These are phyloP conservation scores for Thecophora atra DNA, from an alignment of 2,888 invertebrate species.

Conservation along the genomic window DNA sequence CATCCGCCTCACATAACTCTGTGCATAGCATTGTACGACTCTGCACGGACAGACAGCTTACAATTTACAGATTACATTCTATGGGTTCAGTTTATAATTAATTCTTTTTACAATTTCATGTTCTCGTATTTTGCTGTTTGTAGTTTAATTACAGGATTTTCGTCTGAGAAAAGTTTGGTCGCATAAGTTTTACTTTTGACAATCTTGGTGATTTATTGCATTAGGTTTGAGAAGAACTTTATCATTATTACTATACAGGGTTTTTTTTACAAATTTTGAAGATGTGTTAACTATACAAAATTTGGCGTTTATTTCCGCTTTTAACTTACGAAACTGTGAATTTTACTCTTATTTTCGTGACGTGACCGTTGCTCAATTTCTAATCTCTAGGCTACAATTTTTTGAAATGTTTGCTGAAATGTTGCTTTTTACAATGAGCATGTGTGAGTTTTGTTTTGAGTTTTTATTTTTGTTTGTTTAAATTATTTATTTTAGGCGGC, in stretches of 20 bases:
- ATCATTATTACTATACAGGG: too few species aligned
- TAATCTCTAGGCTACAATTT: too few species aligned
- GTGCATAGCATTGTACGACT: not conserved
- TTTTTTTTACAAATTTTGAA: too few species aligned
- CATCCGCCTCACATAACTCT: not conserved
- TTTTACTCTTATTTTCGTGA: too few species aligned
- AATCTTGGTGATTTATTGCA: constrained; percentile 2
- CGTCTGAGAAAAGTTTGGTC: not conserved
- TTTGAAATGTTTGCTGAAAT: too few species aligned
- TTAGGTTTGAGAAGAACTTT: constrained; percentile 3
- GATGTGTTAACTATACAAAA: too few species aligned
- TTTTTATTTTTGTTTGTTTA: not conserved
- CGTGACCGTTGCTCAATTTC: too few species aligned
- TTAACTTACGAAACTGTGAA: too few species aligned
- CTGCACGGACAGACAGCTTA: too few species aligned
- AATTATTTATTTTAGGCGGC: not conserved
- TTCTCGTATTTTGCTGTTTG: not conserved
- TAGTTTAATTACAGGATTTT: not conserved
- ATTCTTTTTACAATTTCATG: constrained; percentile 1
- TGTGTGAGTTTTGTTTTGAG: not conserved
- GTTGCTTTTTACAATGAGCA: not conserved
- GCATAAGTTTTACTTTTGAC: not conserved
- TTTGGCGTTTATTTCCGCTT: too few species aligned
- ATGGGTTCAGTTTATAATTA: not conserved
- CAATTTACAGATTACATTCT: too few species aligned